Base-by-base conservation (phyloP, 2,113 vertebrate species). In the Panthera leo region DNA sequence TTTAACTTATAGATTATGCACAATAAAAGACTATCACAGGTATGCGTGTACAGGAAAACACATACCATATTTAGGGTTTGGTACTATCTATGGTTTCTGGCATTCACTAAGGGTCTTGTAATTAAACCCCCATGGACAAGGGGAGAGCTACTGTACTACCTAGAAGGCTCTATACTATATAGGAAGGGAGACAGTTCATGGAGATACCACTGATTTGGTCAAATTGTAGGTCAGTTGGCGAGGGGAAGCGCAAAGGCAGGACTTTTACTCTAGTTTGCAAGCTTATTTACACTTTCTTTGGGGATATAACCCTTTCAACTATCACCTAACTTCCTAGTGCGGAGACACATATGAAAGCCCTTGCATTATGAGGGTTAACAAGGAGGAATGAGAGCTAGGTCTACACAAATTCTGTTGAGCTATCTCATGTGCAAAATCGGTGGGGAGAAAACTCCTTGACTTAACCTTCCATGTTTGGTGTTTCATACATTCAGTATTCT, bases 401-500 rank as follows among this genome's bases (percentile, higher is more conserved):
- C 61, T 39, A 25, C 36, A 68, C 2, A 83, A 19, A 34, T 19
- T 29, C n/a, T 70, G 39, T n/a, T 65, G 42, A 70, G 42, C 15
- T 68, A 68, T 67, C 70, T 80, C 75, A 80, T 42, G 65, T 42
- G 3, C 25, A 79, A 93, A 94, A 95, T 39, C 95, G 65, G 34
- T 42, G 75, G 82, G 34, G 27, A 89, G 63, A 75, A 97, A 92
- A 76, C 18, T 14, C n/a, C 71, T 13, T 58, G 71, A 55, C 61
- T 85, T 94, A 70, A 71, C 6, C 42, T 91, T 95, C 48, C 63
- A 36, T 14, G 18, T 82, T 88, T 45, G 55, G 75, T 82, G 53
- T 58, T 80, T 97, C 96, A 97, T 84, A 82, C 45, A 67, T 73
- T 93, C 94, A 95, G 51, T 91, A 96, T 86, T 96, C 82, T 67